These are phyloP conservation scores for Seriola rivoliana DNA, from an alignment of 2,113 vertebrate genomes.

Conservation along the genomic window DNA sequence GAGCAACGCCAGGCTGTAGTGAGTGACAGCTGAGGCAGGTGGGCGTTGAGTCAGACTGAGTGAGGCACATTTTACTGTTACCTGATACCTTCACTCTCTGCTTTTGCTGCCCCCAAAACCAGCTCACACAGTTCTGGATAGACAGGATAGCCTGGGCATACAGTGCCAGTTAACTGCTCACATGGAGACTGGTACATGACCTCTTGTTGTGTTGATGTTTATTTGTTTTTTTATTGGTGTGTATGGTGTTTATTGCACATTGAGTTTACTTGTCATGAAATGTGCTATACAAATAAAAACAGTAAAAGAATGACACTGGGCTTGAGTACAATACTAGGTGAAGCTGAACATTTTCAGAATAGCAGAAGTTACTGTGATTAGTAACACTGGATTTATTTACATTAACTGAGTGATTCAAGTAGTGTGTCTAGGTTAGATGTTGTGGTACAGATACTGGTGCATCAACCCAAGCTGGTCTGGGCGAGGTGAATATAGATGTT, in stretches of 20 bases:
- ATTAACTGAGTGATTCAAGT: background rate
- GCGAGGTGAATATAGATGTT: background rate
- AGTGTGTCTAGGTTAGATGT: background rate
- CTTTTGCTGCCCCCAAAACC: background rate
- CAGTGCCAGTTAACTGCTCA: too few relatives aligned
- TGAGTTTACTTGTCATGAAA: too few relatives aligned
- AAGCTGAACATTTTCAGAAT: background rate
- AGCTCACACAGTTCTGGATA: background rate
- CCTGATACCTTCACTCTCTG: slow-evolving; percentile 45
- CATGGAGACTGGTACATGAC: background rate
- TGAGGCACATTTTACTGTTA: slow-evolving; percentile 60
- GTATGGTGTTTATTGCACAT: too few relatives aligned
- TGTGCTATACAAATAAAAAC: too few relatives aligned
- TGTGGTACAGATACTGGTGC: background rate
- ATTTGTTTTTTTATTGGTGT: too few relatives aligned
- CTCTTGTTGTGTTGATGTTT: too few relatives aligned
- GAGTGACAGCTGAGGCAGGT: slow-evolving; percentile 74
- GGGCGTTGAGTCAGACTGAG: slow-evolving; percentile 38
- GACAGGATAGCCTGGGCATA: background rate
- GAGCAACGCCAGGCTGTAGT: slow-evolving; percentile 8
- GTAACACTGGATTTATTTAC: background rate
- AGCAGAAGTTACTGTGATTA: background rate
- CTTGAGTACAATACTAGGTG: background rate
- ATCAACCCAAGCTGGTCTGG: background rate
- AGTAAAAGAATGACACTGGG: background rate